Conservation (phyloP, 1,140 invertebrate genomes). For the Pseudomyrmex cubaensis region DNA sequence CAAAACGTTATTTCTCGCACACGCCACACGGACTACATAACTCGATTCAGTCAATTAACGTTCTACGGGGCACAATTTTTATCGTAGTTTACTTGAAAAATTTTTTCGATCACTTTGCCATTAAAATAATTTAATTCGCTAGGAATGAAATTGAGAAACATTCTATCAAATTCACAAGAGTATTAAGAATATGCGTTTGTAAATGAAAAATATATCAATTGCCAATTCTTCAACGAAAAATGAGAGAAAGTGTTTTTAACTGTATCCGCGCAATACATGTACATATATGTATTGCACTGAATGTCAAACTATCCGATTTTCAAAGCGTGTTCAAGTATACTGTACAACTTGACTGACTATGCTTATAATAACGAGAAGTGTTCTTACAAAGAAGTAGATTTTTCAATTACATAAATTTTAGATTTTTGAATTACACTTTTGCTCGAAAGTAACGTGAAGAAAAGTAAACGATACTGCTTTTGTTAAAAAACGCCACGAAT, state of each 20-base stretch:
- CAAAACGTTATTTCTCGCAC: background rate
- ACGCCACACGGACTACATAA: background rate
- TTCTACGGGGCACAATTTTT: slow-evolving; percentile 68
- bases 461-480: background rate
- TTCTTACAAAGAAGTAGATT: slow-evolving; percentile 22
- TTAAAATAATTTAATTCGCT: slow-evolving; percentile 21
- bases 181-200: background rate
- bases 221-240: background rate
- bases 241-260: background rate
- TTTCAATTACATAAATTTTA: background rate
- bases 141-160: background rate
- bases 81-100: slow-evolving; percentile 46
- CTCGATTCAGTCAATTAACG: slow-evolving; percentile 65
- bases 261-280: background rate
- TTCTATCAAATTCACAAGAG: background rate
- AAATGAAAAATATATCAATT: slow-evolving; percentile 9
- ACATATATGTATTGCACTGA: background rate
- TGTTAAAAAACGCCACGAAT: background rate
- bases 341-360: slow-evolving; percentile 25
- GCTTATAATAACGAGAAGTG: background rate
- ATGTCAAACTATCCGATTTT: slow-evolving; percentile 1
- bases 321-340: slow-evolving; percentile 2
- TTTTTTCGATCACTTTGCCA: background rate
- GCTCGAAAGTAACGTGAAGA: background rate
- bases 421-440: background rate